phyloP scores from a whole-genome alignment of 2,888 invertebrate species.

The Harmothoe impar region DNA sequence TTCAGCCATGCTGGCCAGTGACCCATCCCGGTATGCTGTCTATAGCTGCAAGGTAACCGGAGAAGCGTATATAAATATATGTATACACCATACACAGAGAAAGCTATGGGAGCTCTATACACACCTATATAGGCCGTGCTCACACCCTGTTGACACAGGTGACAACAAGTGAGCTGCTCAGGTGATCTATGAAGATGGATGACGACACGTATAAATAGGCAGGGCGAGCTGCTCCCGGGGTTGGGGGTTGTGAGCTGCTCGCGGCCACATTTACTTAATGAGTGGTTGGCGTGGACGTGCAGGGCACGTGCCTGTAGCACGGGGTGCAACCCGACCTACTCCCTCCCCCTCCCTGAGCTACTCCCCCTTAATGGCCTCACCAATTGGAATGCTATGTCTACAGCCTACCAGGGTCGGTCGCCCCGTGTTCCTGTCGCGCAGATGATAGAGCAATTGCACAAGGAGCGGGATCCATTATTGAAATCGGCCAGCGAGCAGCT shows the following conservation, averaged over 20 bases:
- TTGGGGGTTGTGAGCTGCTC: slow-evolving; percentile 29
- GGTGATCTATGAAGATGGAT: slow-evolving; percentile 41
- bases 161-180: slow-evolving; percentile 17
- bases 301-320: slow-evolving; percentile 1
- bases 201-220: slow-evolving; percentile 26
- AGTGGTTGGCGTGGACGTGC: not conserved
- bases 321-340: not conserved
- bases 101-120: not conserved
- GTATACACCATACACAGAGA: too few species aligned
- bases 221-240: not conserved
- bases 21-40: not conserved
- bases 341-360: not conserved
- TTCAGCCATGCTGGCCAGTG: too few species aligned
- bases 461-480: slow-evolving; percentile 45
- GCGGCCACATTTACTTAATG: slow-evolving; percentile 27
- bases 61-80: not conserved
- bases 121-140: not conserved
- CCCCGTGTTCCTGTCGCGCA: not conserved
- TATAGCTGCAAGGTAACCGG: not conserved
- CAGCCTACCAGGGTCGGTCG: slow-evolving; percentile 13
- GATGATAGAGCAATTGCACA: slow-evolving; percentile 35
- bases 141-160: slow-evolving; percentile 12
- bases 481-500: slow-evolving; percentile 3
- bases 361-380: not conserved
- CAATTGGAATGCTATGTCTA: slow-evolving; percentile 36